Conservation (phyloP, 1,140 invertebrate species). For the Drosophila grimshawi region DNA sequence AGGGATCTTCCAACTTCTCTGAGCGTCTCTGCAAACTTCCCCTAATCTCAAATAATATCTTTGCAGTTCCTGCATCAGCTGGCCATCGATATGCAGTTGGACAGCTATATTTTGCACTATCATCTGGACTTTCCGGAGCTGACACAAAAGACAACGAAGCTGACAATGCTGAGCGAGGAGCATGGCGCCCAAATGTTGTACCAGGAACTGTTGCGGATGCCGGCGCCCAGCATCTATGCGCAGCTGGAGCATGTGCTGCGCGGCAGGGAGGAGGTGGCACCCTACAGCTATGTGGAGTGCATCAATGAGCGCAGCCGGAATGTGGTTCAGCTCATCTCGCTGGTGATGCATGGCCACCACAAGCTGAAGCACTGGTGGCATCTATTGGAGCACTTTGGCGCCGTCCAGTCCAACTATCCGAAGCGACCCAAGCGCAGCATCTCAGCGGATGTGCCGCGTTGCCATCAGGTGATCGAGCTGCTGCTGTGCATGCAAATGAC, state of each 20-base stretch:
- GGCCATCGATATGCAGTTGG: conserved; percentile 90
- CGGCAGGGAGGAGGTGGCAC: conserved; percentile 75
- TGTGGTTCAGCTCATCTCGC: conserved; percentile 84
- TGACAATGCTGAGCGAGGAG: conserved; percentile 84
- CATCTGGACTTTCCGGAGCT: conserved; percentile 92
- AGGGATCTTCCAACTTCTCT: too few species aligned
- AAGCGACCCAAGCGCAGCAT: conserved; percentile 67
- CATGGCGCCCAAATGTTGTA: conserved; percentile 87
- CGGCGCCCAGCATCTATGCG: conserved; percentile 89
- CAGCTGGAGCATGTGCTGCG: conserved; percentile 89
- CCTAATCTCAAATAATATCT: too few species aligned
- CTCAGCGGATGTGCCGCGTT: conserved; percentile 54
- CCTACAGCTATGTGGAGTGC: conserved; percentile 89
- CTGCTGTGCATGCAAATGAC: conserved; percentile 86
- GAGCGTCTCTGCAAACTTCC: too few species aligned
- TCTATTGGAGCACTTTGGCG: conserved; percentile 60
- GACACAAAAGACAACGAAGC: conserved; percentile 82
- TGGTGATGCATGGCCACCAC: conserved; percentile 65
- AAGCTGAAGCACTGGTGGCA: conserved; percentile 79
- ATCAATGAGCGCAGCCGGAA: conserved; percentile 90
- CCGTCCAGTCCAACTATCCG: conserved; percentile 64
- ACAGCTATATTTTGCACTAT: conserved; percentile 92
- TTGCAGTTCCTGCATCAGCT: conserved; percentile 90
- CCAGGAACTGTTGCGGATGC: conserved; percentile 87
- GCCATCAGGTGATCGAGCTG: conserved; percentile 75